These are phyloP conservation scores for Hesperia comma DNA, from an alignment of 2,888 invertebrate species.

Conservation along the genomic window DNA sequence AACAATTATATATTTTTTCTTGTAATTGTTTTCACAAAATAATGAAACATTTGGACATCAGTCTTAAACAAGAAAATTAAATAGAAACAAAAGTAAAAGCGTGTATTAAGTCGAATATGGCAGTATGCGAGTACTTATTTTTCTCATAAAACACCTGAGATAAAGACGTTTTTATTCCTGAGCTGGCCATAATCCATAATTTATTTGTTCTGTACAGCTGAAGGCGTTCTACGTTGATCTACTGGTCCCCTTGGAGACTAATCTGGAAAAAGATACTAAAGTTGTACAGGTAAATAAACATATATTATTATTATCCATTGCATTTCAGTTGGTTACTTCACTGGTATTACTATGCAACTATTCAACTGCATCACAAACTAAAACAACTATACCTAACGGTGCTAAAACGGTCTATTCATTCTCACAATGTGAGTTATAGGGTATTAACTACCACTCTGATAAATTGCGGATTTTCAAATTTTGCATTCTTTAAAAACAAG, in stretches of 20 bases:
- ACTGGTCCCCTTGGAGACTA: slow-evolving; percentile 95
- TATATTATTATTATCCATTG: no score
- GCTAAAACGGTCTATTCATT: no score
- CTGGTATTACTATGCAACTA: no score
- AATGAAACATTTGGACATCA: slow-evolving; percentile 37
- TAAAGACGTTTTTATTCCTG: slow-evolving; percentile 41
- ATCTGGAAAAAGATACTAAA: slow-evolving; percentile 96
- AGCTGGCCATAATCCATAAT: slow-evolving; percentile 31
- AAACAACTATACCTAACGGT: no score
- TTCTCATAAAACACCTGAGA: slow-evolving; percentile 37
- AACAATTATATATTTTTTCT: no score
- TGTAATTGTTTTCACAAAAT: no score
- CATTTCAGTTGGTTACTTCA: not conserved
- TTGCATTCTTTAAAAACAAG: no score
- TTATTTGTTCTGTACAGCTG: slow-evolving; percentile 84
- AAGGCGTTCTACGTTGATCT: slow-evolving; percentile 98
- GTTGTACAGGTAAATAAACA: slow-evolving; percentile 93
- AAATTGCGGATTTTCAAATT: no score
- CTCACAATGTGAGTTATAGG: no score
- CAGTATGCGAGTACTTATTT: slow-evolving; percentile 14
- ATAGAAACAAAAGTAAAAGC: slow-evolving; percentile 3
- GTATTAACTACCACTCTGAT: no score
- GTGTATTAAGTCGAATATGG: slow-evolving; percentile 10
- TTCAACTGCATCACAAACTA: no score
- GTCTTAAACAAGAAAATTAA: slow-evolving; percentile 1